These are phyloP conservation scores for Drosophila ironensis DNA, from an alignment of 1,140 invertebrate genomes.

Conservation along the genomic window DNA sequence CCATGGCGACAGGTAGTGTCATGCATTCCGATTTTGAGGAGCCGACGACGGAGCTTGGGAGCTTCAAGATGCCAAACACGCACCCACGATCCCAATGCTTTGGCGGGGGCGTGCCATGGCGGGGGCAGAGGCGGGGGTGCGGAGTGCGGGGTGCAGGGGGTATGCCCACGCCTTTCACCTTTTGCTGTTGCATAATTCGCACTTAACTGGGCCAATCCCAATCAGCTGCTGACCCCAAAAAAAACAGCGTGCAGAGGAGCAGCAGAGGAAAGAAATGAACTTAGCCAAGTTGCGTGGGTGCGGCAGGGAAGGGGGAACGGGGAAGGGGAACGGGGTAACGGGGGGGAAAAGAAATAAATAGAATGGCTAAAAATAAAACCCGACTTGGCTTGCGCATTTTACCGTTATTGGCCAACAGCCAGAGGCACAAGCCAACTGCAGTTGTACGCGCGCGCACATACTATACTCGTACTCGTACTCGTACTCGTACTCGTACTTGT, in stretches of 20 bases:
- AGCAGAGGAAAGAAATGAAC: not conserved
- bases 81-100: conserved; percentile 38
- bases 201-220: conserved; percentile 18
- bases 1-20: conserved; percentile 1
- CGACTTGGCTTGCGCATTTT: conserved; percentile 45
- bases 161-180: conserved; percentile 50
- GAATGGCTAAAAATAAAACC: conserved; percentile 32
- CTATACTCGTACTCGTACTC: no score
- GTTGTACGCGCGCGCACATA: no score
- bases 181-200: conserved; percentile 36
- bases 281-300: not conserved
- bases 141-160: no score
- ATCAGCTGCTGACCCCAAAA: conserved; percentile 24
- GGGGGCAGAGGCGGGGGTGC: not conserved
- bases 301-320: no score
- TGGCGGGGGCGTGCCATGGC: not conserved
- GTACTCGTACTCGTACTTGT: no score
- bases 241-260: not conserved
- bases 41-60: conserved; percentile 7
- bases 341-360: not conserved
- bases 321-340: not conserved
- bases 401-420: conserved; percentile 70
- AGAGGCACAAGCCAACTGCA: no score
- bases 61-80: conserved; percentile 52
- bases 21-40: conserved; percentile 48